Evolutionary conservation across 2,113 vertebrate genomes (phyloP), one percentile per base, ranked within the genome.

Genomic region (Passer domesticus): DNA sequence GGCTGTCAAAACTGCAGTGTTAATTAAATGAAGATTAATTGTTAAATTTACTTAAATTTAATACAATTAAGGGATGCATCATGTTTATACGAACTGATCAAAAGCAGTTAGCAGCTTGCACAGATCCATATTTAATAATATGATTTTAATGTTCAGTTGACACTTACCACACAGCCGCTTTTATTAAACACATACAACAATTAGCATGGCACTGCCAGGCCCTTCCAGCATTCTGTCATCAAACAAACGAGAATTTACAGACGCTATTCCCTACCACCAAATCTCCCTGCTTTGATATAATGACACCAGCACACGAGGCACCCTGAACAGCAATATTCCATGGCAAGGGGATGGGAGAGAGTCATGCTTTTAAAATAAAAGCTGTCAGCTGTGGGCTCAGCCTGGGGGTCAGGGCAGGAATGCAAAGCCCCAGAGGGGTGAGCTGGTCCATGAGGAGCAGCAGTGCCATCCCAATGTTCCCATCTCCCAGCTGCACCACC

Each of bases 11-110:
- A 86, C 3, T 44, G 8, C 22, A 62, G 76, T 44, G 41, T 44
- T 93, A 92, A 96, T 85, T 94, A 85, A 92, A 53, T 46, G 52
- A 75, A 93, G 85, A 87, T 81, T 95, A 83, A 95, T 83, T 85
- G 72, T 89, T 87, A 77, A 87, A 94, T 95, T 94, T 90, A 82
- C 46, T 83, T 83, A 76, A 25, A 90, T 90, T 83, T 87, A 87
- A 90, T 68, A 90, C 31, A 89, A 60, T 52, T 73, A 70, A 72
- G 44, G 16, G 49, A 82, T 50, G 55, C 16, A 80, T 69, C 67
- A 46, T 73, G 58, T 92, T 95, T 76, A 47, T 52, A 88, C 10
- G 27, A 81, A 75, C 22, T 75, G 86, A 95, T 85, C 60, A 55
- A 92, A 93, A 89, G 74, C 33, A 87, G 35, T 68, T 77, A 89